Evolutionary conservation across 2,888 invertebrate species (phyloP), one percentile per base, ranked within the genome.

Genomic region (Cryptocephalus moraei): DNA sequence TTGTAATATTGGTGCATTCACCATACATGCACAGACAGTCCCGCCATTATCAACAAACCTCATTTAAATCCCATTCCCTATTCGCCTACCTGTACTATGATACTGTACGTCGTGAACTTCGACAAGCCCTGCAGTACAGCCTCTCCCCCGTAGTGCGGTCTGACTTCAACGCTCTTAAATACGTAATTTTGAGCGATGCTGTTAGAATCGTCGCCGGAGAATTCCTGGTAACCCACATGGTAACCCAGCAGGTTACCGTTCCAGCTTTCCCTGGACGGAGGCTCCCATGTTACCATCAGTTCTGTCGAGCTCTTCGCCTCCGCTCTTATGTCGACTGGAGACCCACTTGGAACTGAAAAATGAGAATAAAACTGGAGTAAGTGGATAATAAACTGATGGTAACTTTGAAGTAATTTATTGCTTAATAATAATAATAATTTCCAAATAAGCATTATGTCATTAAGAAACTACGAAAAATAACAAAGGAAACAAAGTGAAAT

Each of bases 161-260:
- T 77, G 48, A 81, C 74, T 68, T 87, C 86, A 0, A 87, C 86
- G 36, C 85, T 86, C 62, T 86, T 81, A 50, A 86, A 85, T 36
- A 81, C 83, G 64, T 84, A 86, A 1, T 80, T 74, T 55, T 74
- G 74, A 10, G 60, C 52, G 8, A 61, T 56, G 43, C 48, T 56
- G 48, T 59, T 61, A 9, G 59, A 53, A 9, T 62, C 62, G 13
- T 62, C 62, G n/a, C 60, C 51, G 31, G 55, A 66, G 61, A 81
- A 78, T 67, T 84, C 81, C 66, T 87, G 85, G 74, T 86, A 90
- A 57, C 90, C 89, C 32, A 91, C 86, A 65, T 90, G 89, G 70
- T 90, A 91, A 46, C 91, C 91, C 1, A 90, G 75, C 55, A 91
- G 78, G 62, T 88, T 87, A 39, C 91, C 91, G 65, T 91, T 90